Base-by-base conservation (phyloP, 2,888 invertebrate species). In the Melanchra persicariae region DNA sequence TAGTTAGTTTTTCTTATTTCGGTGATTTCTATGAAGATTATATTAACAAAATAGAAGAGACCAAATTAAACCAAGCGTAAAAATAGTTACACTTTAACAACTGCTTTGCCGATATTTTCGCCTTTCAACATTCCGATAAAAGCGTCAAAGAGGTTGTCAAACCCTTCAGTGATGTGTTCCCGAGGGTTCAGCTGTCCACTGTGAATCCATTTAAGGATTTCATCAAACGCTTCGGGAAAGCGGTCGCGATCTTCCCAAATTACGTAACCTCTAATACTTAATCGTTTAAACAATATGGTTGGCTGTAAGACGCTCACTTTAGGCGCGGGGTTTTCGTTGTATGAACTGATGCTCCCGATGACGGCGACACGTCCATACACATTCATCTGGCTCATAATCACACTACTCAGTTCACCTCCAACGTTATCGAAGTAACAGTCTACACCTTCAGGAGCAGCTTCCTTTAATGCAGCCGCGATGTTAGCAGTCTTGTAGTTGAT, bases 361-460 rank as follows among this genome's bases (percentile, higher is more conserved):
- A 97, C 95, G 1, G 97, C 91, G 19, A 97, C 93, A 66, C 97
- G 92, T 0, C 97, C 97, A 72, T 55, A 85, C 0, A 43, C 59
- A 73, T 96, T 97, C 97, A 97, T 97, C 79, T 96, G 96, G 49
- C 91, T 91, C 1, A 97, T 92, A 8, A 97, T 96, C 1, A 89
- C 89, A 62, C 95, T 95, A 54, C 97, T 96, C n/a, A 97, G 94
- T 70, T 97, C 96, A 8, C 97, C 97, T 26, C 97, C 97, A n/a
- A 97, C 98, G 89, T 98, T 98, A 87, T 98, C 98, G 88, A 97
- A 98, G 87, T 97, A 98, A 85, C 97, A 97, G 87, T 98, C 97
- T 0, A 98, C 92, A 12, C 97, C 97, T 22, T 97, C 91, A 0
- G 97, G 97, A 10, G 85, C 83, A 7, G 85, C 84, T 78, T 74